Base-by-base conservation (phyloP, 2,113 vertebrate genomes). In the Natator depressus region DNA sequence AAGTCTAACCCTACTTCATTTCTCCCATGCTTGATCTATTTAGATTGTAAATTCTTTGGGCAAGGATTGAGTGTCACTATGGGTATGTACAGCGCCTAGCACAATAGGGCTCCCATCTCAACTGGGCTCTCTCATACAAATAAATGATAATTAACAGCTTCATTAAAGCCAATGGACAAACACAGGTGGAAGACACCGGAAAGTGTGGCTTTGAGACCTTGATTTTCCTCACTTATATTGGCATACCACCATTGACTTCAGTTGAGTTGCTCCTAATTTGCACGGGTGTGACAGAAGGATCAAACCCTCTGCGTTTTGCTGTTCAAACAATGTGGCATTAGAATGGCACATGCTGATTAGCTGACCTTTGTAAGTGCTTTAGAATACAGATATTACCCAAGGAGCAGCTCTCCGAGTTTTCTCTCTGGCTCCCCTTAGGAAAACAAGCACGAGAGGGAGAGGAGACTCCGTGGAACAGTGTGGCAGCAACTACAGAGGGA, bases 311-410 rank as follows among this genome's bases (percentile, higher is more conserved):
- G 69, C 57, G 72, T 88, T 89, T 93, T 95, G 79, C 89, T 84
- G 75, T 91, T 95, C 59, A 55, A 84, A 88, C 50, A 79, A 19
- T 47, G 54, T 72, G 91, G 75, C 38, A 82, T 89, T 89, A 50
- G 59, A 96, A 87, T 8, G 29, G 69, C 80, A n/a, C 65, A 85
- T 75, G 22, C 90, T 90, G 84, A 84, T 95, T 65, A 17, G 29
- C 14, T 65, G 59, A 14, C 59, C 11, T 35, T 97, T 91, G 62
- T 62, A 91, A 95, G 84, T 84, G 84, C 82, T 38, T 95, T 94
- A 85, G 42, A 89, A 88, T 84, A 49, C 84, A 94, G 84, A 86
- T 90, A 35, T 80, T 89, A 92, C 50, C 62, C 85, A 88, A 94
- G 87, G 78, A 0, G 0, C 80, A 14, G 82, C 47, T 80, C 47